phyloP scores from a whole-genome alignment of 2,888 invertebrate genomes.

The Morpho deidamia region DNA sequence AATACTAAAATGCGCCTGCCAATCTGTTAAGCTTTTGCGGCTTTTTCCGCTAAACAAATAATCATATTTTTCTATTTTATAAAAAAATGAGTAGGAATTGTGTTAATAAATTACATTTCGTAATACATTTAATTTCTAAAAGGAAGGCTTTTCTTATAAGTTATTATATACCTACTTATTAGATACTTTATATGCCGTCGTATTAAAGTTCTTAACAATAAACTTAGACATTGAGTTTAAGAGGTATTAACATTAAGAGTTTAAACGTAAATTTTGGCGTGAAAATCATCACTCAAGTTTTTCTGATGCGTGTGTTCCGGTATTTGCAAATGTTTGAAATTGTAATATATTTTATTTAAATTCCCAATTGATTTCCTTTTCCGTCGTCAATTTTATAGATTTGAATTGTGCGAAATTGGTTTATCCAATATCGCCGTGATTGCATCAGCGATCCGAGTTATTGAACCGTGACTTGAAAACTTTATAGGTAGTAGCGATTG shows the following conservation, averaged over 20 bases:
- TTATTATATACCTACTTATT: slow-evolving; percentile 36
- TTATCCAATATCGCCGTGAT: slow-evolving; percentile 49
- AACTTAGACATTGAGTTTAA: slow-evolving; percentile 46
- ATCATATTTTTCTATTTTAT: too few species aligned
- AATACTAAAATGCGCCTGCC: too few species aligned
- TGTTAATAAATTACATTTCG: too few species aligned
- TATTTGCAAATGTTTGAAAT: slow-evolving; percentile 15
- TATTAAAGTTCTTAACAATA: slow-evolving; percentile 47
- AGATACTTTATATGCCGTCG: slow-evolving; percentile 47
- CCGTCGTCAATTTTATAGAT: slow-evolving; percentile 42
- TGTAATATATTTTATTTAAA: slow-evolving; percentile 34
- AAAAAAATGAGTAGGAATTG: too few species aligned
- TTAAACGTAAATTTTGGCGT: slow-evolving; percentile 43
- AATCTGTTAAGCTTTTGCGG: too few species aligned
- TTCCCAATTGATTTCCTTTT: slow-evolving; percentile 40
- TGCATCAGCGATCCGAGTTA: slow-evolving; percentile 49
- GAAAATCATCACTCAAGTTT: slow-evolving; percentile 29
- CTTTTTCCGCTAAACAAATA: too few species aligned
- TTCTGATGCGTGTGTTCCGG: neutral
- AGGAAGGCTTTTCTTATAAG: slow-evolving; percentile 6
- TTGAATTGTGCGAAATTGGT: slow-evolving; percentile 50
- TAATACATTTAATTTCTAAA: neutral
- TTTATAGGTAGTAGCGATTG: slow-evolving; percentile 29
- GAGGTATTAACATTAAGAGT: slow-evolving; percentile 51
- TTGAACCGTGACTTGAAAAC: slow-evolving; percentile 46